Percentiles rank a stretch among this genome's conserved stretches.
Conservation (phyloP, 2,888 invertebrate genomes). For the Neoascia interrupta region DNA sequence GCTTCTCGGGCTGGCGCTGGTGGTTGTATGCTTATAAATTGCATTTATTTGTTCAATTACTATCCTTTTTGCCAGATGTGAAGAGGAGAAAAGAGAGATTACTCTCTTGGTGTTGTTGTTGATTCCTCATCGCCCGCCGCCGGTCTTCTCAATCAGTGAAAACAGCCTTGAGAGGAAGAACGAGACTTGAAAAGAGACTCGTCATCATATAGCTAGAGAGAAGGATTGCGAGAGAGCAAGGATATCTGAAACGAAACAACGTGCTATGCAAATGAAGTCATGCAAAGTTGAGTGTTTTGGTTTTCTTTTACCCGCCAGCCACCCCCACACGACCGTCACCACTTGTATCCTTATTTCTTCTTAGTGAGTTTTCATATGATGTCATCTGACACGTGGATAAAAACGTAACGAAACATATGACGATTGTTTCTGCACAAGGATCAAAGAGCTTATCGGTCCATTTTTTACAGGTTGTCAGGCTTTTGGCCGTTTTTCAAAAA, state of each 20-base stretch:
- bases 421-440: too few relatives aligned
- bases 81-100: slow-evolving; percentile 31
- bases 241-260: slow-evolving; percentile 37
- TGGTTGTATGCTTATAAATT: slow-evolving; percentile 56
- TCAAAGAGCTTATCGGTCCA: too few relatives aligned
- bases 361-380: not conserved
- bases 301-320: not conserved
- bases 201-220: not conserved
- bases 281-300: slow-evolving; percentile 39
- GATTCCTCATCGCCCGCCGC: too few relatives aligned
- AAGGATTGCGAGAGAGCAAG: slow-evolving; percentile 16
- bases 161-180: slow-evolving; percentile 47
- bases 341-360: too few relatives aligned
- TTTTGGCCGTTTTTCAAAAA: not conserved
- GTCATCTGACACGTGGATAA: slow-evolving; percentile 28
- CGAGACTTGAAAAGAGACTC: slow-evolving; percentile 38
- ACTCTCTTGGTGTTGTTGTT: slow-evolving; percentile 30
- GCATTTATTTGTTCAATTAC: slow-evolving; percentile 66
- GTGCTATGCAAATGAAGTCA: slow-evolving; percentile 57
- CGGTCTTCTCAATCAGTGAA: too few relatives aligned
- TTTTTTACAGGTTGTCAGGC: not conserved
- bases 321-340: too few relatives aligned
- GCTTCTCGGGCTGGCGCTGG: too few relatives aligned
- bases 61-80: slow-evolving; percentile 35
- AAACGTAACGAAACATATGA: not conserved